Base-by-base conservation (phyloP, 2,113 vertebrate genomes). In the Eupsittula cactorum region DNA sequence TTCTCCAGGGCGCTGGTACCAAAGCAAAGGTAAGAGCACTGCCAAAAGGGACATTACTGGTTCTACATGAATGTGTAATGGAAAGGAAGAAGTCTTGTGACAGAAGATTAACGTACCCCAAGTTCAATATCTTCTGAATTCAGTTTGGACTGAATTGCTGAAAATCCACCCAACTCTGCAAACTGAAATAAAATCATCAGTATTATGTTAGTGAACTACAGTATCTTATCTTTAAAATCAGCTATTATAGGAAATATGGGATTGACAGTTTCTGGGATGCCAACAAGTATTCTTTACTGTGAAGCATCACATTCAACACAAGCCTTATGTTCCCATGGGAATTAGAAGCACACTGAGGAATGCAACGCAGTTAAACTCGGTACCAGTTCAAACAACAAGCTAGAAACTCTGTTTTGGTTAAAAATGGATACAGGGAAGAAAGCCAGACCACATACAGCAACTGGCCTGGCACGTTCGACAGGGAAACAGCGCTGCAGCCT, bases 121-220 rank as follows among this genome's bases (percentile, higher is more conserved):
- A 99, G 99, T 97, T 99, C 99, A 47, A 99, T 98, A 93, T 99
- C 98, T 82, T 99, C 99, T 24, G 98, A 97, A 97, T 99, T 99
- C 82, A 99, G 98, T 91, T 99, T 99, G 27, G 98, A 97, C 97
- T 99, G 99, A 97, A 99, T 99, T 96, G 99, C 99, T 84, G 98
- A 98, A 98, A 99, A 99, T 92, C 99, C 99, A 93, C 99, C 99
- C 98, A 99, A 96, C 97, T 99, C 99, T 88, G 99, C 99, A 98
- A 99, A 99, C 99, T 99, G 91, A 92, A 78, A 97, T 25, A 71
- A 82, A 93, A 86, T 16, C n/a, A 79, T 73, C 79, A 88, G 39
- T 46, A 49, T 53, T 39, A 96, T 33, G 19, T 19, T 2, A 77
- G 23, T 10, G 31, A 86, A 49, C 12, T 17, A 76, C 25, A 90